phyloP scores from a whole-genome alignment of 2,797 vertebrate genomes.

The Sparidentex hasta region DNA sequence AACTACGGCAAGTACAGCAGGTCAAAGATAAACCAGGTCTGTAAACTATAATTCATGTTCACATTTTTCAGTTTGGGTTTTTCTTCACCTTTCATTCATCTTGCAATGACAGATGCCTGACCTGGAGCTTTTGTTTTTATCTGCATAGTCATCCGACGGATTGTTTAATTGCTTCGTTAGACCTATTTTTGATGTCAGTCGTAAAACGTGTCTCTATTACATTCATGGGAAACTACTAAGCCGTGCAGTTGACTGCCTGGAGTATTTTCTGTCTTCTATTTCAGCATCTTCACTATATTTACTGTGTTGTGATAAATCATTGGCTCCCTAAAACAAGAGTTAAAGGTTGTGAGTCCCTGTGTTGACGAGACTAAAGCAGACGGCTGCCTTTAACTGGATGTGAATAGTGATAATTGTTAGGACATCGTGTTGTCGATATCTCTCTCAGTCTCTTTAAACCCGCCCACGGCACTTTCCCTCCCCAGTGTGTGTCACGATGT shows the following conservation, averaged over 20 bases:
- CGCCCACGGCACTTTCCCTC: constrained; percentile 34
- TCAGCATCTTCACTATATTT: neutral
- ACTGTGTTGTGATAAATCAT: neutral
- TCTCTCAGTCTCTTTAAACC: constrained; percentile 17
- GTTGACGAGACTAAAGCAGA: constrained; percentile 15
- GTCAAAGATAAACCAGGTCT: constrained; percentile 1
- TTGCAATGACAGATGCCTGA: neutral
- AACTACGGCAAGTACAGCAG: no score
- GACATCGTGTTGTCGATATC: constrained; percentile 21
- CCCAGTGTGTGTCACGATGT: constrained; percentile 58
- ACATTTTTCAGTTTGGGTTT: neutral
- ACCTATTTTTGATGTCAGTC: neutral
- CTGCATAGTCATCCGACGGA: neutral
- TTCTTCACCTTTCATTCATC: neutral
- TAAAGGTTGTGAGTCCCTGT: neutral
- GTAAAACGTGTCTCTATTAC: neutral
- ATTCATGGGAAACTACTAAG: neutral
- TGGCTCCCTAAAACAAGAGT: neutral
- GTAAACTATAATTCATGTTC: neutral
- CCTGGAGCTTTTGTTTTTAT: neutral
- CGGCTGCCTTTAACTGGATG: constrained; percentile 4
- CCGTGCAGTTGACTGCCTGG: neutral
- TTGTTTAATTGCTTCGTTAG: no score
- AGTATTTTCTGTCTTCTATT: neutral
- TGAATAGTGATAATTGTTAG: constrained; percentile 18